phyloP scores from a whole-genome alignment of 2,113 vertebrate genomes.

The Hystrix brachyura region DNA sequence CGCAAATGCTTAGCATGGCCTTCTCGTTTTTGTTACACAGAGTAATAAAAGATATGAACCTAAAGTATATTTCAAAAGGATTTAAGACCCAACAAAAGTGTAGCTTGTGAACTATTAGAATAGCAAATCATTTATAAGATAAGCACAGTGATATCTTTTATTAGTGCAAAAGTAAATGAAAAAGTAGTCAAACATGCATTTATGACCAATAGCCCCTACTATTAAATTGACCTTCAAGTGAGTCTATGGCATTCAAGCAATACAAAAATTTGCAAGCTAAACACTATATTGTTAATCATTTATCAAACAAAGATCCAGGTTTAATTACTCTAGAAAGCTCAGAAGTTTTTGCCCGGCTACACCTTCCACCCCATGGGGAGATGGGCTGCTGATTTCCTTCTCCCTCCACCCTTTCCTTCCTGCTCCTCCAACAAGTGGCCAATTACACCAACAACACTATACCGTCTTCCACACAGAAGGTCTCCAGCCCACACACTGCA shows the following conservation, averaged over 20 bases:
- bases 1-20: not conserved
- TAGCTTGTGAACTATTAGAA: constrained; percentile 12
- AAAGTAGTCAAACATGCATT: not conserved
- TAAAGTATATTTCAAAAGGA: constrained; percentile 53
- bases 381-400: not conserved
- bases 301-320: not conserved
- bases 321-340: constrained; percentile 9
- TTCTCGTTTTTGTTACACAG: not conserved
- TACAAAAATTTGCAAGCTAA: constrained; percentile 20
- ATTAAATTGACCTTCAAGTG: not conserved
- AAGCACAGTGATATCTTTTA: constrained; percentile 9
- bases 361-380: not conserved
- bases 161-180: constrained; percentile 28
- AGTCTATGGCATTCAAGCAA: not conserved
- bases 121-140: not conserved
- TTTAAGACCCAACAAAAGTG: constrained; percentile 5
- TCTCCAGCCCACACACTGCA: not conserved
- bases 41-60: not conserved
- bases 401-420: not conserved
- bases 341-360: not conserved
- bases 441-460: not conserved
- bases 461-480: not conserved
- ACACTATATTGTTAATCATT: not conserved
- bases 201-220: not conserved
- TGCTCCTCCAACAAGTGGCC: not conserved